Evolutionary conservation across 2,113 vertebrate genomes (phyloP), one percentile per base, ranked within the genome.

Genomic region (Chaetops frenatus): DNA sequence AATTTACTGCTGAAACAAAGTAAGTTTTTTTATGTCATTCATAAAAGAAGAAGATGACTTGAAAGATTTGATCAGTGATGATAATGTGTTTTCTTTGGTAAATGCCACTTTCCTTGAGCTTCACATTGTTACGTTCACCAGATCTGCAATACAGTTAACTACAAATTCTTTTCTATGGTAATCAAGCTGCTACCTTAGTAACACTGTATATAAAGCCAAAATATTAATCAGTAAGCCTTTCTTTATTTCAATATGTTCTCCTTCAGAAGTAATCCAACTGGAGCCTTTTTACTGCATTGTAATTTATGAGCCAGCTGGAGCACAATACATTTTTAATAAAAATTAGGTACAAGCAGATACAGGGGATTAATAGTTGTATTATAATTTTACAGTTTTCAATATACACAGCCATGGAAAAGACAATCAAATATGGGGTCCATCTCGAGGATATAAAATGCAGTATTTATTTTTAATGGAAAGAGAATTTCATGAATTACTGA

Each of bases 391-490:
- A 89, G 97, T 96, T 97, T 97, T 97, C 96, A 94, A 91, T 92
- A 94, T 86, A 95, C 90, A 66, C 88, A 44, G 38, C 88, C 69
- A 19, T 53, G 78, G 93, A 77, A 96, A 96, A 97, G 97, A 97
- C 97, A 97, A 97, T 98, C 96, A 96, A 97, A 95, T 95, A 88
- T 80, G 35, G 50, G 86, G 96, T 97, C 96, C 97, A 96, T 95
- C 96, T 88, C 76, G 48, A 97, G 90, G 95, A 94, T 96, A 97
- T 98, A 98, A 98, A 98, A 97, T 61, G 95, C 95, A 91, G 96
- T 97, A 97, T 98, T 98, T 98, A 98, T 98, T 98, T 98, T 98
- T 98, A 98, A 98, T 98, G 97, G 97, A 97, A 97, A 98, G 95
- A 97, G 97, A 97, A 97, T 97, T 97, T 98, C 94, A 87, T 97